These are phyloP conservation scores for Proteles cristata DNA, from an alignment of 2,113 vertebrate genomes.

Conservation along the genomic window DNA sequence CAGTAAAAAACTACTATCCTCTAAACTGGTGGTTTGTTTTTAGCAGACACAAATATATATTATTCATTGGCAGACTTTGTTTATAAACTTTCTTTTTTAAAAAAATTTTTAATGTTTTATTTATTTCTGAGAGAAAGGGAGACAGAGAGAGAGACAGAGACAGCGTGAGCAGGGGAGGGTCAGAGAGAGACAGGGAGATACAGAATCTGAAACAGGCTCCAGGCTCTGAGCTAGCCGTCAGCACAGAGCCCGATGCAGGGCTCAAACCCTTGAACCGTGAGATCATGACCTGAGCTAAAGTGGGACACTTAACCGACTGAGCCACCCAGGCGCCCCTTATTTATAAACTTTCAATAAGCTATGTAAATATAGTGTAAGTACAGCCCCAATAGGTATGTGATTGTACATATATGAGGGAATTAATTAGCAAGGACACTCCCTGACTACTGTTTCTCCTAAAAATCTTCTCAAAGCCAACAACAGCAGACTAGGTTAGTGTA, in stretches of 20 bases:
- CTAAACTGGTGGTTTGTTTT: neutral
- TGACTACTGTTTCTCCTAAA: constrained; percentile 9
- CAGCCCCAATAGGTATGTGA: neutral
- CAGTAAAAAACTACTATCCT: neutral
- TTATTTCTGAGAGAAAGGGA: too few relatives aligned
- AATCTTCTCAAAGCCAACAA: neutral
- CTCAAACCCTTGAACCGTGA: too few relatives aligned
- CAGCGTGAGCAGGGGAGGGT: too few relatives aligned
- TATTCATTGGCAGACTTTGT: neutral
- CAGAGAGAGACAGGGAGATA: too few relatives aligned
- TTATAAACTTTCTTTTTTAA: neutral
- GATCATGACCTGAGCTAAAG: too few relatives aligned
- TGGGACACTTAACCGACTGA: too few relatives aligned
- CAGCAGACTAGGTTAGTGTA: neutral
- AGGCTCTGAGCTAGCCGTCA: too few relatives aligned
- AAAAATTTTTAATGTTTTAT: too few relatives aligned
- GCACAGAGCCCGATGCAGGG: too few relatives aligned
- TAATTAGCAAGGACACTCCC: neutral
- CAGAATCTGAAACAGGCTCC: too few relatives aligned
- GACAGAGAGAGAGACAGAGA: too few relatives aligned
- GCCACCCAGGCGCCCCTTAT: neutral
- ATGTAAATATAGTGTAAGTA: neutral
- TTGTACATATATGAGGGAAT: neutral
- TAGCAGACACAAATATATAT: neutral
- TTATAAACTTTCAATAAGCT: neutral